Base-by-base conservation (phyloP, 2,113 vertebrate species). In the Triplophysa dalaica region DNA sequence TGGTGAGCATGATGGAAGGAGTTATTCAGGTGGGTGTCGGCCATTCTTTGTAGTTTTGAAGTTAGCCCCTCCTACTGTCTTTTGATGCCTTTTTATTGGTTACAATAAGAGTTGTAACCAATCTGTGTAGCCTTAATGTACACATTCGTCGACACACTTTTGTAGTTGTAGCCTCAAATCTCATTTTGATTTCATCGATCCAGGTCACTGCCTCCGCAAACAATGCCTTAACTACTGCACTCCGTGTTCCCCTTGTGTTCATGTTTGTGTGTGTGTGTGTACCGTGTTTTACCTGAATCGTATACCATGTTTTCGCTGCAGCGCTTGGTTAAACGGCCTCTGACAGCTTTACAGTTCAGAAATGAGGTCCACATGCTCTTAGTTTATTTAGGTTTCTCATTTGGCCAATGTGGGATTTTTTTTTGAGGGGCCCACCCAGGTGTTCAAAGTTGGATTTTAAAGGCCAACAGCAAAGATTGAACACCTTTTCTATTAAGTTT, bases 1-100 rank as follows among this genome's bases (percentile, higher is more conserved):
- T 99, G 97, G 98, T 99, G 93, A 98, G 93, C 95, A 99, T 98
- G 97, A 99, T 98, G 96, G 98, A 99, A 90, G 95, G 95, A 54
- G 98, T 99, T 84, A 99, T 99, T 88, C 97, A 99, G 97, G 98
- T 99, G 86, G 94, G 96, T 92, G 78, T 62, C 60, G n/a, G 2
- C 7, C 29, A 45, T 45, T 45, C 43, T 11, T 45, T 45, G 2
- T 45, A 45, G 43, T 11, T 45, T 45, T 45, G 11, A 12, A 45
- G 11, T 45, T 45, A 45, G 43, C 43, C 43, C 10, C 43, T 45
- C 43, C 43, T 12, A 45, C 43, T 45, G 43, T 45, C 43, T 2
- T 45, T 2, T 45, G 43, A 45, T 45, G 43, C 54, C 48, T 11
- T 16, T 0, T 29, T 12, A 12, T 64, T 8, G 11, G 56, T n/a